phyloP scores from a whole-genome alignment of 2,888 invertebrate genomes.

The Hypomecis atomaria region DNA sequence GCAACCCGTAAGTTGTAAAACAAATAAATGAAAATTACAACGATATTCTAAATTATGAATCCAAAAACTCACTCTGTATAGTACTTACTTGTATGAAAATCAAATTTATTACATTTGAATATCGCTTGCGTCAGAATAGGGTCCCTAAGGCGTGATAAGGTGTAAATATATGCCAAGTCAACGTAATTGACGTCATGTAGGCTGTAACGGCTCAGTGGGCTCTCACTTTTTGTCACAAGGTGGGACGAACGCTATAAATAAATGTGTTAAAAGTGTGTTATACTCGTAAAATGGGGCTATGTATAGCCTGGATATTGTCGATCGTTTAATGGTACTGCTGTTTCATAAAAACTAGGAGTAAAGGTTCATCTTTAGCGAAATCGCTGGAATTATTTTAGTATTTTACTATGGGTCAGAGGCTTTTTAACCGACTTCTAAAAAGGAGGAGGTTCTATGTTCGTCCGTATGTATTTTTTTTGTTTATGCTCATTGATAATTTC shows the following conservation, averaged over 20 bases:
- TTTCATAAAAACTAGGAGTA: background rate
- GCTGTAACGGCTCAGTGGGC: slow-evolving; percentile 33
- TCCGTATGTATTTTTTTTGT: too few species aligned
- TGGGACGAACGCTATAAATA: slow-evolving; percentile 21
- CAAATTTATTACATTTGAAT: background rate
- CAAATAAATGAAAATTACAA: too few species aligned
- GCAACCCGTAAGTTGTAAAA: too few species aligned
- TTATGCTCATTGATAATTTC: too few species aligned
- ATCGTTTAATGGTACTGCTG: background rate
- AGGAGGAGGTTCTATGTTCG: too few species aligned
- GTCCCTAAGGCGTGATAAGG: background rate
- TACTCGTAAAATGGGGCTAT: background rate
- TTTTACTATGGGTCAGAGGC: too few species aligned
- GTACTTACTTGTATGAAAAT: background rate
- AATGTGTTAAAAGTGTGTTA: slow-evolving; percentile 1
- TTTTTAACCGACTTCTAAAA: too few species aligned
- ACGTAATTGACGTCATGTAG: slow-evolving; percentile 42
- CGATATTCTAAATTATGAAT: too few species aligned
- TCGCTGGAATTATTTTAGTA: too few species aligned
- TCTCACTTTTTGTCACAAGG: slow-evolving; percentile 27
- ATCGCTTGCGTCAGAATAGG: slow-evolving; percentile 1
- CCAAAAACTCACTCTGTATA: too few species aligned
- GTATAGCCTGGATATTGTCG: background rate
- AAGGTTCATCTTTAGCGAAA: too few species aligned
- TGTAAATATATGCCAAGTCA: slow-evolving; percentile 29